Evolutionary conservation across 2,888 invertebrate species (phyloP), one percentile per base, ranked within the genome.

Genomic region (Brachyopa scutellaris): DNA sequence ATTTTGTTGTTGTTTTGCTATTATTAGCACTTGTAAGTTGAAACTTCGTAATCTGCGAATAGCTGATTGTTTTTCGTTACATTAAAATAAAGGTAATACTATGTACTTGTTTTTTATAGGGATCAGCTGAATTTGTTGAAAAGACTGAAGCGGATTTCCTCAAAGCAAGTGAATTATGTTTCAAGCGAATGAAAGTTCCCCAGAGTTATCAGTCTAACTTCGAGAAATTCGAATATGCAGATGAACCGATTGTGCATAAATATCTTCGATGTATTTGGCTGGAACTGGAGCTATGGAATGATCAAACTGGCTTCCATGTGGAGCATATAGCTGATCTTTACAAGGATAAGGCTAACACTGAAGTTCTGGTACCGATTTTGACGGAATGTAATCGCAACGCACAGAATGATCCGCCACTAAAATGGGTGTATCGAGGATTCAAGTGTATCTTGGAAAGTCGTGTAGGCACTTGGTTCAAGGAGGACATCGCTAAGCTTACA

Each of bases 401-500:
- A 13, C 79, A 77, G 36, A 85, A 85, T 53, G 80, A 72, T 0
- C 84, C 85, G 19, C 70, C 82, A 31, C 31, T 84, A 8, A 83
- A 84, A 26, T 86, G 86, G 85, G 77, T 85, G 40, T 85, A 85
- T 61, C 66, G 74, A 0, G 70, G 82, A 21, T 86, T 86, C 55
- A 74, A 74, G 19, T 86, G 86, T 31, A 85, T 86, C 67, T 29
- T 86, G 29, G 84, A 85, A 8, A 85, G 85, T 29, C 79, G 80
- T 19, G 86, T 86, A 8, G 86, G 86, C n/a, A 74, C 74, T 0
- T 86, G 85, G 86, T 86, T 86, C 26, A 85, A 84, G 26, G 84
- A 86, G 1, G 85, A 85, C 66, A 67, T 85, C 1, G 53, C 40
- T n/a, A 84, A 85, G 49, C 21, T 31, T 2, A 8, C 2, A 8